A percentile compares a stretch with the other conserved stretches of the same genome.
Conservation (phyloP, 2,797 vertebrate genomes). For the Chaunax sp. region DNA sequence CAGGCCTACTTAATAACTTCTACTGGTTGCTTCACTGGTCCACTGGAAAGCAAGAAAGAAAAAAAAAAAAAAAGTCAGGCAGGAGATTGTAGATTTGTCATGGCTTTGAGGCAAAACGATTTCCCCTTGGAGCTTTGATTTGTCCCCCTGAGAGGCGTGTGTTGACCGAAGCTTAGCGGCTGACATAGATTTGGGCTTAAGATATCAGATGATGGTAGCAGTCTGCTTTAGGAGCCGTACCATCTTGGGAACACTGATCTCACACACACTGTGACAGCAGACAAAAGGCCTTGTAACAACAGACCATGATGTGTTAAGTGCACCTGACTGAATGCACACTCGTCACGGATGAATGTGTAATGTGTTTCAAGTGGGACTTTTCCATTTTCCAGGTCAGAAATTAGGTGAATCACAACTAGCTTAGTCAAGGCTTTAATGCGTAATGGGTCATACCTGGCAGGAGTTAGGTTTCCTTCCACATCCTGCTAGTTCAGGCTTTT, state of each 20-base stretch:
- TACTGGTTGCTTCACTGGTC: neutral
- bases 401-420: constrained; percentile 11
- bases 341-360: constrained; percentile 24
- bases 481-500: neutral
- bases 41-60: neutral
- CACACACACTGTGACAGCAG: neutral
- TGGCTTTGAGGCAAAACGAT: neutral
- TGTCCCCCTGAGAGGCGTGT: neutral
- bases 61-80: neutral
- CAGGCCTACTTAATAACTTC: no score
- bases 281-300: constrained; percentile 18
- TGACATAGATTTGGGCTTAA: neutral
- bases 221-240: neutral
- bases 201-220: neutral
- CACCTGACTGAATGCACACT: constrained; percentile 18
- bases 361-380: neutral
- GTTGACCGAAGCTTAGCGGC: neutral
- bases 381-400: neutral
- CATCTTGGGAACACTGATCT: neutral
- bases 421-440: constrained; percentile 31
- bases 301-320: constrained; percentile 2
- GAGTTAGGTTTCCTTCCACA: neutral
- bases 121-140: neutral
- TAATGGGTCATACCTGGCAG: constrained; percentile 17
- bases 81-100: neutral